These are phyloP conservation scores for Mycalesis mineus DNA, from an alignment of 2,888 invertebrate species.

Conservation along the genomic window DNA sequence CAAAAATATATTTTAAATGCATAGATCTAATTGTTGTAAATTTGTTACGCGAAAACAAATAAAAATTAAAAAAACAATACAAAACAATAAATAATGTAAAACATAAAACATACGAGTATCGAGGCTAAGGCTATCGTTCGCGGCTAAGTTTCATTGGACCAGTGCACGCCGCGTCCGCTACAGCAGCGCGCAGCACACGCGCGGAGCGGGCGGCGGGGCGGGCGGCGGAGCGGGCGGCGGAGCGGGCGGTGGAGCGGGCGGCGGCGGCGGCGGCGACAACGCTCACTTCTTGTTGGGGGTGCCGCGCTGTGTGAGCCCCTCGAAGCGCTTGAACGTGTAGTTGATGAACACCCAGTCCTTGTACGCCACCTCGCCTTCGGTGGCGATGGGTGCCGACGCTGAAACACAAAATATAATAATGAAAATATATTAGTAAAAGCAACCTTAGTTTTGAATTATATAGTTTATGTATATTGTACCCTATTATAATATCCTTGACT, in stretches of 20 bases:
- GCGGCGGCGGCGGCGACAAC: slow-evolving; percentile 2
- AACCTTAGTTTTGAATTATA: no score
- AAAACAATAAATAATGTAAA: no score
- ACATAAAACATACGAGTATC: background rate
- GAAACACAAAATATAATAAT: no score
- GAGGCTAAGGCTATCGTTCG: background rate
- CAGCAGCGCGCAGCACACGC: background rate
- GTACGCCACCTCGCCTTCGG: slow-evolving; percentile 93
- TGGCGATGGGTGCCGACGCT: slow-evolving; percentile 92
- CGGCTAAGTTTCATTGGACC: background rate
- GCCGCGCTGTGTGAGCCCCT: slow-evolving; percentile 95
- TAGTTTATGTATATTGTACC: no score
- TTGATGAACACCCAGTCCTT: slow-evolving; percentile 99
- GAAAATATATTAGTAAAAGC: no score
- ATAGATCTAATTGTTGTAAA: background rate
- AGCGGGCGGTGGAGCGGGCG: background rate
- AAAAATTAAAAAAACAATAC: no score
- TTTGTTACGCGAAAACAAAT: no score
- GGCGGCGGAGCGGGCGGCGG: background rate
- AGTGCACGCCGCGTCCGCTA: background rate
- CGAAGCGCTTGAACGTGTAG: slow-evolving; percentile 99
- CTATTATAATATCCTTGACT: no score
- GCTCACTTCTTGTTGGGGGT: slow-evolving; percentile 87
- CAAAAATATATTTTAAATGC: background rate
- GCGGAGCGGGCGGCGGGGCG: background rate